A percentile compares a stretch with the other conserved stretches of the same genome.
Evolutionary conservation across 2,797 vertebrate genomes (phyloP).

Genomic region (Parauchenoglanis punctatus): DNA sequence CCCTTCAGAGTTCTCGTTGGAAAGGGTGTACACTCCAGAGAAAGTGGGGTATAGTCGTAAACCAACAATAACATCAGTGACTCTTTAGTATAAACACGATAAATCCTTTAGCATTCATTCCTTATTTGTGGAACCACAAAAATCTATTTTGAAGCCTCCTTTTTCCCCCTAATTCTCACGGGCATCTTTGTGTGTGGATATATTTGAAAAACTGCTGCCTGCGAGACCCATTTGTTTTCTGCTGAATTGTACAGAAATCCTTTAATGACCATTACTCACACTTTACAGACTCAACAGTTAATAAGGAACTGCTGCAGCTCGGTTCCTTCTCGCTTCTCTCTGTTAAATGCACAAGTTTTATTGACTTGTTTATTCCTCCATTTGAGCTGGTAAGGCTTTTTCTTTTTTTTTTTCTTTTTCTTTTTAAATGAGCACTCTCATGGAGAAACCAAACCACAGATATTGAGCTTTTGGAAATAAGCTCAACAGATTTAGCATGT

Average conservation of each 20-base stretch:
- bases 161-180: background rate
- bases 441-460: background rate
- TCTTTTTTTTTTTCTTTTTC: background rate
- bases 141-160: background rate
- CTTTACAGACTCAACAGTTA: slow-evolving; percentile 45
- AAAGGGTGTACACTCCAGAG: background rate
- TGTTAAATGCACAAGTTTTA: slow-evolving; percentile 40
- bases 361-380: slow-evolving; percentile 50
- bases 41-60: background rate
- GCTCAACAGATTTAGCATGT: background rate
- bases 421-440: background rate
- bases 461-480: background rate
- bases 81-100: background rate
- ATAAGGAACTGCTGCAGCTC: slow-evolving; percentile 23
- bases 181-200: slow-evolving; percentile 7
- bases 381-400: slow-evolving; percentile 36
- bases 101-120: background rate
- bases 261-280: slow-evolving; percentile 34
- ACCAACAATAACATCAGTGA: background rate
- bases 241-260: slow-evolving; percentile 34
- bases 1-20: background rate
- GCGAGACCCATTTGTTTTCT: slow-evolving; percentile 20
- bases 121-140: background rate
- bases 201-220: slow-evolving; percentile 5
- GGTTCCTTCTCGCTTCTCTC: slow-evolving; percentile 26